These are phyloP conservation scores for Isurus oxyrinchus DNA, from an alignment of 2,113 vertebrate genomes.

Conservation along the genomic window DNA sequence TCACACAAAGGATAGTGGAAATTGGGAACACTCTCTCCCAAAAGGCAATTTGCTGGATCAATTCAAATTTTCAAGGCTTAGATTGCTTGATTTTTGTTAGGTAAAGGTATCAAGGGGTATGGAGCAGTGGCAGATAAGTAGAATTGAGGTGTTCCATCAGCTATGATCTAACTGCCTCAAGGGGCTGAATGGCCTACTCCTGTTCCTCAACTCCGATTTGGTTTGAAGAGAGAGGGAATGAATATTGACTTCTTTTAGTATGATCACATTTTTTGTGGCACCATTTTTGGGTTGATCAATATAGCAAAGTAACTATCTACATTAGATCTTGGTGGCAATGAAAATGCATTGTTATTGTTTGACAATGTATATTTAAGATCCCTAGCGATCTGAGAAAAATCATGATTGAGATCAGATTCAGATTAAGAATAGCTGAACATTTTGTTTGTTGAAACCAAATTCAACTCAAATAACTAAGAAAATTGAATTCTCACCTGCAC, in stretches of 20 bases:
- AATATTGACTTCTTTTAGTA: not conserved
- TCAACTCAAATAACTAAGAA: conserved; percentile 10
- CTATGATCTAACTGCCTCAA: too few relatives aligned
- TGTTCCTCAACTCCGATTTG: not conserved
- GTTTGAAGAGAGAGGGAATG: not conserved
- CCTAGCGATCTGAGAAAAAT: not conserved
- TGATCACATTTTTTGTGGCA: not conserved
- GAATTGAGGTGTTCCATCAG: not conserved
- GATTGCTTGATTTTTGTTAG: not conserved
- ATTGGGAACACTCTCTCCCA: not conserved
- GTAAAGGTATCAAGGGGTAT: not conserved
- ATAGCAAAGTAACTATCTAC: not conserved
- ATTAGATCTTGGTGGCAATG: not conserved
- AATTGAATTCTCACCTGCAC: not conserved
- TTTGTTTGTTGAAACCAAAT: not conserved
- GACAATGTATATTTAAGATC: not conserved
- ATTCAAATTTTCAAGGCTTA: not conserved
- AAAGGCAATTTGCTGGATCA: not conserved
- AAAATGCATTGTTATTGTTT: not conserved
- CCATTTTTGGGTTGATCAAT: not conserved
- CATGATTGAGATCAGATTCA: not conserved
- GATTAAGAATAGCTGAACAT: not conserved
- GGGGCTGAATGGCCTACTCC: not conserved
- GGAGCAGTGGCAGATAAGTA: not conserved
- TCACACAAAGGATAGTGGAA: not conserved